A percentile compares a stretch with the other conserved stretches of the same genome.
Evolutionary conservation across 2,113 vertebrate genomes (phyloP).

Genomic region (Tangachromis dhanisi): DNA sequence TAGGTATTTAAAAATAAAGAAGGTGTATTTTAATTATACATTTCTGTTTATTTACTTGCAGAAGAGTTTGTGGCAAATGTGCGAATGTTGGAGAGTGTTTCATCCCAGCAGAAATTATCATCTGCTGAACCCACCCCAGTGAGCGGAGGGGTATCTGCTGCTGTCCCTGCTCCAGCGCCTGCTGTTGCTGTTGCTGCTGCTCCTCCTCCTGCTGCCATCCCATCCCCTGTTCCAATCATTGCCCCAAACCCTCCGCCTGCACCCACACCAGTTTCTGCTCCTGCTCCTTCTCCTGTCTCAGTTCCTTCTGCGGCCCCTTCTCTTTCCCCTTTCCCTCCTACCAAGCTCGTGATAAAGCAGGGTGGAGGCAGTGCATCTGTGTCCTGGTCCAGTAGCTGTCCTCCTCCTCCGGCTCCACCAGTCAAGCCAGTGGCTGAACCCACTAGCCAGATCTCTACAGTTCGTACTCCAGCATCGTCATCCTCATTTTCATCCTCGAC

Average conservation of each 20-base stretch:
- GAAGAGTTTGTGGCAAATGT: constrained; percentile 86
- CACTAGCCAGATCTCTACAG: constrained; percentile 16
- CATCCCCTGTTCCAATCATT: neutral
- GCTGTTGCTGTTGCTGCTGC: neutral
- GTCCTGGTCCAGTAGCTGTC: constrained; percentile 82
- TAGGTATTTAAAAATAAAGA: neutral
- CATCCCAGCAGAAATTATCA: constrained; percentile 36
- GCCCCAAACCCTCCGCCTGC: neutral
- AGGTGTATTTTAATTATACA: neutral
- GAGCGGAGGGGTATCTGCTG: neutral
- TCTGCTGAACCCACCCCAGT: neutral
- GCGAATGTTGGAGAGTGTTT: constrained; percentile 69
- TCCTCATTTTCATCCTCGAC: constrained; percentile 30
- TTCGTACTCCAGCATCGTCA: constrained; percentile 14
- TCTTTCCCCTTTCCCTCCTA: constrained; percentile 67
- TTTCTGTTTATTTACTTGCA: constrained; percentile 51
- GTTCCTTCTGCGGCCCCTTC: neutral
- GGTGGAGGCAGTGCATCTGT: constrained; percentile 80
- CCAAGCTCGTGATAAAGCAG: constrained; percentile 90
- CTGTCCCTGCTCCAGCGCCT: neutral
- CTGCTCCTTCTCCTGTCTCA: neutral
- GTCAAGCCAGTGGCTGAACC: constrained; percentile 20
- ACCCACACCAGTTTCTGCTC: neutral
- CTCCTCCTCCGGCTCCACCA: constrained; percentile 31
- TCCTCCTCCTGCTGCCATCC: neutral